Evolutionary conservation across 2,888 invertebrate species (phyloP).

Genomic region (Brachynemurus nebulosus): DNA sequence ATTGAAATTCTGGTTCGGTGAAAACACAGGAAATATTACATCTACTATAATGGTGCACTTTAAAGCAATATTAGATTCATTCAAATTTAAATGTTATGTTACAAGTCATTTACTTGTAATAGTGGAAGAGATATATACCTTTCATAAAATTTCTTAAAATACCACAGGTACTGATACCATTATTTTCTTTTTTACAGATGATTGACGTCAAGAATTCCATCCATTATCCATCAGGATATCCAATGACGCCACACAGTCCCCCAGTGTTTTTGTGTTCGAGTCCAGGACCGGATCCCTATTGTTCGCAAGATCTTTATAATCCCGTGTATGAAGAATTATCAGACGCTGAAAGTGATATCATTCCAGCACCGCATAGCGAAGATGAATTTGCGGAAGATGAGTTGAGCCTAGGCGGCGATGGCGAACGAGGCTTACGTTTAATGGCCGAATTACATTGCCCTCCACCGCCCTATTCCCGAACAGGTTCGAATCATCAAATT

Average conservation of each 20-base stretch:
- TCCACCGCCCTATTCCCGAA: slow-evolving; percentile 28
- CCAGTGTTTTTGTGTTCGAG: slow-evolving; percentile 59
- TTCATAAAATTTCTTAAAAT: slow-evolving; percentile 9
- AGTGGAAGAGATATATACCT: slow-evolving; percentile 1
- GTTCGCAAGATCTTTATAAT: slow-evolving; percentile 50
- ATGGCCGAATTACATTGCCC: slow-evolving; percentile 28
- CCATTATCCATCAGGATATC: slow-evolving; percentile 46
- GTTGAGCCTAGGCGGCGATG: slow-evolving; percentile 42
- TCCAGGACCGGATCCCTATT: slow-evolving; percentile 50
- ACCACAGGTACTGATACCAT: too few species aligned
- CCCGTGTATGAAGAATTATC: slow-evolving; percentile 73
- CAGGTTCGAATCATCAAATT: slow-evolving; percentile 31
- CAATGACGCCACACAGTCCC: slow-evolving; percentile 40
- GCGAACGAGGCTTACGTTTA: slow-evolving; percentile 22
- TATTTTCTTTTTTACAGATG: slow-evolving; percentile 42
- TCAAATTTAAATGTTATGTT: neutral
- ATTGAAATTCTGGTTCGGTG: too few species aligned
- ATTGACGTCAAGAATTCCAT: slow-evolving; percentile 49
- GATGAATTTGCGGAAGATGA: slow-evolving; percentile 81
- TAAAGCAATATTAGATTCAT: too few species aligned
- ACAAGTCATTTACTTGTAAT: neutral
- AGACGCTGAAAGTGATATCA: slow-evolving; percentile 43
- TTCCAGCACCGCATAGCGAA: slow-evolving; percentile 54
- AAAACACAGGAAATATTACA: too few species aligned
- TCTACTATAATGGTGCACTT: too few species aligned